Percentiles rank a stretch among this genome's conserved stretches.
These are phyloP conservation scores for Chaetodon auriga DNA, from an alignment of 2,113 vertebrate genomes.

Conservation along the genomic window DNA sequence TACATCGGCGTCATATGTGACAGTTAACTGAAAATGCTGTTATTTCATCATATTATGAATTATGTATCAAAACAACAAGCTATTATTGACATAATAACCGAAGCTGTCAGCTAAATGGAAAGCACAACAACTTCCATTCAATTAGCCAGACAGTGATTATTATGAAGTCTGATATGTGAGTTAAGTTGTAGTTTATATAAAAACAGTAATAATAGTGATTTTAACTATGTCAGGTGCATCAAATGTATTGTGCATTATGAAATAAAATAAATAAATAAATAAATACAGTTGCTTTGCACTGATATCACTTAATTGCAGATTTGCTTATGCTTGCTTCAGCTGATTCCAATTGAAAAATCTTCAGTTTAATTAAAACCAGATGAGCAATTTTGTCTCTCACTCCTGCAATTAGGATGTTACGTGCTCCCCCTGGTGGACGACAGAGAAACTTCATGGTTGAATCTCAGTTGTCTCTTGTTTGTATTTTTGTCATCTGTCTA, in stretches of 20 bases:
- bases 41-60: background rate
- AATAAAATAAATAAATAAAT: too few species aligned
- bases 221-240: background rate
- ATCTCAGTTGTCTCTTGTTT: background rate
- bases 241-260: background rate
- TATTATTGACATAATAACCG: background rate
- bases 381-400: background rate
- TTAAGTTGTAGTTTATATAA: too few species aligned
- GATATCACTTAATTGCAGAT: background rate
- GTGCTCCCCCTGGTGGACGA: conserved; percentile 60
- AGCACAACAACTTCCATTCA: background rate
- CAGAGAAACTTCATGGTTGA: background rate
- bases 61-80: background rate
- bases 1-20: background rate
- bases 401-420: conserved; percentile 4
- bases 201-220: too few species aligned
- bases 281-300: background rate
- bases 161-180: background rate
- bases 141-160: background rate
- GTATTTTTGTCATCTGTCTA: background rate
- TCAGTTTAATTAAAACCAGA: background rate
- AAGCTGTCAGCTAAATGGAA: too few species aligned
- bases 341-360: background rate
- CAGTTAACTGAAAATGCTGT: background rate
- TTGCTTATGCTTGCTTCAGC: background rate